Evolutionary conservation across 2,888 invertebrate genomes (phyloP), one percentile per base, ranked within the genome.

Genomic region (Ischnura elegans): DNA sequence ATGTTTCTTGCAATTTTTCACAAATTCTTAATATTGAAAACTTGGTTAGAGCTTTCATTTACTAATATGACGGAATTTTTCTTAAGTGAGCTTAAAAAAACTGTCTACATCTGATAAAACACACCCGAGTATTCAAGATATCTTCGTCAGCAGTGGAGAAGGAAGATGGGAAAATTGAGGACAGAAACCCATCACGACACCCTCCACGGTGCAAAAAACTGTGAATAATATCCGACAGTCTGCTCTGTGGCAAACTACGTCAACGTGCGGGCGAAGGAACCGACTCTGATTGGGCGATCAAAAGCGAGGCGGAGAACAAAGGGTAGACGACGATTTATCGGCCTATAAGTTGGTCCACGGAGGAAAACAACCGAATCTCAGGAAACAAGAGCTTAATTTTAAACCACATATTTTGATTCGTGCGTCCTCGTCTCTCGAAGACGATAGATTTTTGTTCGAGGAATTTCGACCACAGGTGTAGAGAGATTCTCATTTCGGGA

Each of bases 351-450:
- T 36, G 29, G 76, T 36, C 76, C 36, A 6, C 10, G 76, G 8
- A 8, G 76, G 16, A 76, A 76, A 76, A 76, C 76, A 76, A 76
- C 36, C 36, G 36, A 76, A 76, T 76, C 76, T 36, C 13, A 2
- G 76, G 36, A 76, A 76, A 76, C 76, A 13, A 5, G 10, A 0
- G 0, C 76, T 76, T 76, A 76, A 76, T 76, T 76, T 76, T 36
- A 76, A 76, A 76, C 76, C 76, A 36, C 76, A 76, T 76, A 76
- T 76, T 76, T 76, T 16, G 76, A 76, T 76, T 36, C 76, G 36
- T 36, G 16, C 6, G 6, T 6, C 51, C 51, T 10, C 51, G 4
- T 51, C 51, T 51, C 8, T 36, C 76, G n/a, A 76, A 76, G 76
- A 25, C 29, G n/a, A 61, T 2, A 61, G n/a, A n/a, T 61, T 10